phyloP scores from a whole-genome alignment of 2,888 invertebrate genomes.

The Orgyia antiqua region DNA sequence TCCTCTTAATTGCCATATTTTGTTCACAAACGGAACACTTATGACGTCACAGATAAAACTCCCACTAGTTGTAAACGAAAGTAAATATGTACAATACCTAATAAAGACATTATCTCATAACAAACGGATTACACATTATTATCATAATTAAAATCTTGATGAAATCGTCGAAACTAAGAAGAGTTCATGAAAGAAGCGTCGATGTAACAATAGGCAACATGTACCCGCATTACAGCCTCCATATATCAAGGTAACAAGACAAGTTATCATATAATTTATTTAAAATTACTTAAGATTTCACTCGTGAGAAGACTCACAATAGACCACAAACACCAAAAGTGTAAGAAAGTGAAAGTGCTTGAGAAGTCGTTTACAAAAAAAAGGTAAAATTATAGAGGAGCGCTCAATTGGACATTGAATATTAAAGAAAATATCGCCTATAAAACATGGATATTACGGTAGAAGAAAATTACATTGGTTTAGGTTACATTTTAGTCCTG shows the following conservation, averaged over 20 bases:
- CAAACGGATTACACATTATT: conserved; percentile 3
- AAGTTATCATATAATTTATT: conserved; percentile 7
- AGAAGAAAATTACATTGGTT: no score
- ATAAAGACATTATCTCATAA: conserved; percentile 23
- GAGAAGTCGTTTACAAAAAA: conserved; percentile 1
- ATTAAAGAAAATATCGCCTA: no score
- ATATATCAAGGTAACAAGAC: conserved; percentile 11
- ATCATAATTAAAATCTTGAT: conserved; percentile 7
- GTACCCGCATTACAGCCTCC: conserved; percentile 7
- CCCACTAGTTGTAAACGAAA: conserved; percentile 25
- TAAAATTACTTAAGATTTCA: conserved; percentile 24
- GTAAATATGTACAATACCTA: conserved; percentile 27
- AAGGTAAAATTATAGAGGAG: not conserved
- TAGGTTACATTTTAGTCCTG: no score
- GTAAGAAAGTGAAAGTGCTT: conserved; percentile 4
- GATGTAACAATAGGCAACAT: conserved; percentile 5
- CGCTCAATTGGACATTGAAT: no score
- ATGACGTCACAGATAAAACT: conserved; percentile 14
- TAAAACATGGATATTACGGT: no score
- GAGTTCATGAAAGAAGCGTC: conserved; percentile 8
- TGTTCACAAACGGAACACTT: conserved; percentile 14
- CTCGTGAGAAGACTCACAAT: conserved; percentile 20
- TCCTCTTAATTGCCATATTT: no score
- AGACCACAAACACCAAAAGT: conserved; percentile 1
- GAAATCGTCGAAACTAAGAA: conserved; percentile 5